Evolutionary conservation across 1,140 invertebrate genomes (phyloP), one percentile per base, ranked within the genome.

Genomic region (Calycopis cecrops): DNA sequence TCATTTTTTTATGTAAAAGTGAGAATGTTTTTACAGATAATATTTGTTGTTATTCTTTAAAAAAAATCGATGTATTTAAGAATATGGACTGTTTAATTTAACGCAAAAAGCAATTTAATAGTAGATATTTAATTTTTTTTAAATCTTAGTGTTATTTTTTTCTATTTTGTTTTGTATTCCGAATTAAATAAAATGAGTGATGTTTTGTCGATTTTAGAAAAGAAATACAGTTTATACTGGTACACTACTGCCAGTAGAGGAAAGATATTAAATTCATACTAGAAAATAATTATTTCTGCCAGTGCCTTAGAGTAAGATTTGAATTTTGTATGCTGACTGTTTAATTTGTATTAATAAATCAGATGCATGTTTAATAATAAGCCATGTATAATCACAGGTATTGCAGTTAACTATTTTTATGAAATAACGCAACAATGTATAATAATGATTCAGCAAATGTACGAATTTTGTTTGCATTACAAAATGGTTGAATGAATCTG

Each of bases 251-350:
- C 21, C 2, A 28, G 21, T 28, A 28, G 2, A 28, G 21, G 2
- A 6, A 28, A 28, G 21, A 6, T 28, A 28, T 28, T 28, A 28
- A n/a, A 28, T 28, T 28, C 21, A 28, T 3, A 28, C 2, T 28
- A 28, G 21, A 3, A 28, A 28, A 28, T 28, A 14, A 40, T 40
- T 40, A 16, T 44, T 44, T 44, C 14, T 16, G 40, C 17, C 58
- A 65, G 59, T 66, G 64, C 60, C 60, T 66, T 66, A 63, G 64
- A 57, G 47, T 65, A 65, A 63, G 55, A 62, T 60, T 60, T 65
- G 50, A 60, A 57, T 65, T 70, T 65, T 60, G 73, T 69, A 71
- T 69, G 67, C 69, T 73, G 73, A 75, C 75, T 73, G 67, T 75
- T 72, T 75, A 63, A 63, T 71, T 77, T 74, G 35, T 71, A 68